phyloP scores from a whole-genome alignment of 2,113 vertebrate species.

The Podilymbus podiceps region DNA sequence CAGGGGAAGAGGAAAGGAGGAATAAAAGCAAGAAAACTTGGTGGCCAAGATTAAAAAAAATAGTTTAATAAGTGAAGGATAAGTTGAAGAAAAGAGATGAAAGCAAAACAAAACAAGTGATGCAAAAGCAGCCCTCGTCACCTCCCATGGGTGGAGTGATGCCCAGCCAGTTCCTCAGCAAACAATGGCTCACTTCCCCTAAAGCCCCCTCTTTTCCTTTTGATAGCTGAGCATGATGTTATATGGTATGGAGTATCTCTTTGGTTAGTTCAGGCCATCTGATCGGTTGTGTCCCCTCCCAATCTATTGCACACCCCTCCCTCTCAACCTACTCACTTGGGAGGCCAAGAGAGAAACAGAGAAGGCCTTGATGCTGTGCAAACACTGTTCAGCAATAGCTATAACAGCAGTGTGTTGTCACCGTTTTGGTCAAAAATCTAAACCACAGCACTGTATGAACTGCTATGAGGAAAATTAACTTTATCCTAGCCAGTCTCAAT shows the following conservation, averaged over 20 bases:
- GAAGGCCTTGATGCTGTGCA: background rate
- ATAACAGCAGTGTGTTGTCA: background rate
- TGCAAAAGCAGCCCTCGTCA: background rate
- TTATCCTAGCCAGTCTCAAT: background rate
- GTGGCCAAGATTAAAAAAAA: background rate
- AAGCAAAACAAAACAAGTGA: background rate
- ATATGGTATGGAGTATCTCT: background rate
- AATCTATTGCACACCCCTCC: rapidly evolving
- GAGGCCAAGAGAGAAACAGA: background rate
- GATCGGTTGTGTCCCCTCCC: background rate
- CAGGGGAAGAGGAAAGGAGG: rapidly evolving
- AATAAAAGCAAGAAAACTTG: background rate
- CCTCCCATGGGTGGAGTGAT: background rate
- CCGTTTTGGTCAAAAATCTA: background rate
- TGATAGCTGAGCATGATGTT: background rate
- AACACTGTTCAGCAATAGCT: background rate
- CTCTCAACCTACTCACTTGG: background rate
- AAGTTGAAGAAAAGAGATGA: background rate
- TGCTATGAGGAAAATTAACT: background rate
- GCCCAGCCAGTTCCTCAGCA: background rate
- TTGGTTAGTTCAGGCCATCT: background rate
- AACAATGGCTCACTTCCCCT: background rate
- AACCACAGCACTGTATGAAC: background rate
- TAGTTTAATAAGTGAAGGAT: background rate
- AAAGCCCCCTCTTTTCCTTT: rapidly evolving